Conservation (phyloP, 2,888 invertebrate genomes). For the Diplazon laetatorius region DNA sequence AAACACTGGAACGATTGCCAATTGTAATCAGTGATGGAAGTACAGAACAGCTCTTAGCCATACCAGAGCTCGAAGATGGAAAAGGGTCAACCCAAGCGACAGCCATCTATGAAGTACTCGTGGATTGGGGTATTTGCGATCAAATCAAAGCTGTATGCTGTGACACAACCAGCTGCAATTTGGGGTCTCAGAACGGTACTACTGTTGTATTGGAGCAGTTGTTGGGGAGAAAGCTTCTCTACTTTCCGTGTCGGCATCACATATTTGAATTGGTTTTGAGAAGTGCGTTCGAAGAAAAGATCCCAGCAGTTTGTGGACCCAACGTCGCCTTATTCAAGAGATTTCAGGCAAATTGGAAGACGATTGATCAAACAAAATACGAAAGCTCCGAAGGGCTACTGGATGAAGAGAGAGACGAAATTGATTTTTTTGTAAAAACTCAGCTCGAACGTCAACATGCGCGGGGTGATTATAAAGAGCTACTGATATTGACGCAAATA, state of each 20-base stretch:
- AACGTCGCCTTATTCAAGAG: constrained; percentile 43
- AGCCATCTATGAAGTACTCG: constrained; percentile 32
- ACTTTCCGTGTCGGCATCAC: constrained; percentile 53
- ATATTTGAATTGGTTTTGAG: constrained; percentile 50
- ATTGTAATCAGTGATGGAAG: neutral
- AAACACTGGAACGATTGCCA: constrained; percentile 1
- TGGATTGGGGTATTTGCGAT: constrained; percentile 35
- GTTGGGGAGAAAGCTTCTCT: constrained; percentile 40
- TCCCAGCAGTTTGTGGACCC: constrained; percentile 39
- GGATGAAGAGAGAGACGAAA: neutral
- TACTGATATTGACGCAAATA: neutral
- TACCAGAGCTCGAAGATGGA: constrained; percentile 42
- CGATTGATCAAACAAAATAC: constrained; percentile 1
- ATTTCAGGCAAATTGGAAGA: constrained; percentile 23
- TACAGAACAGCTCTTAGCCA: constrained; percentile 38
- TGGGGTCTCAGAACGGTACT: constrained; percentile 40
- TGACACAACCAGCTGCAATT: constrained; percentile 52
- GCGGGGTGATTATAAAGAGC: neutral
- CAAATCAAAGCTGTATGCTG: constrained; percentile 41
- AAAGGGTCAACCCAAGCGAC: constrained; percentile 29
- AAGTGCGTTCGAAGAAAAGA: constrained; percentile 34
- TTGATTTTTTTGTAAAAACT: neutral
- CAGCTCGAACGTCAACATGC: neutral
- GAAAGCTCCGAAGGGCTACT: neutral
- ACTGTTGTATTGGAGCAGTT: constrained; percentile 39